Base-by-base conservation (phyloP, 2,113 vertebrate species). In the Xerus inauris region DNA sequence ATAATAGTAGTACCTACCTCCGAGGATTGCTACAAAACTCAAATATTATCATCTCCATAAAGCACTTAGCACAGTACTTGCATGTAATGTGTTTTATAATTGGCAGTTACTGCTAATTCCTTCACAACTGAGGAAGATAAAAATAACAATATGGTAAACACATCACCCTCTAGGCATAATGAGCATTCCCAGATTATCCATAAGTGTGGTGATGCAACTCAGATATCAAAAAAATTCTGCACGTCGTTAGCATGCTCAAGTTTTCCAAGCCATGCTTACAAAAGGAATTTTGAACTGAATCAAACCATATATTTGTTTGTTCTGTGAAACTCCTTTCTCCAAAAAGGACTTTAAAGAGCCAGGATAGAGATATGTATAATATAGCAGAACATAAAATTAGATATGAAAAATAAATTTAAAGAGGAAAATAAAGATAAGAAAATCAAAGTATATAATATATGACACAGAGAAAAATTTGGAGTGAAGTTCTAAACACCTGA, bases 401-500 rank as follows among this genome's bases (percentile, higher is more conserved):
- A 65, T 75, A 42, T 91, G 35, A 86, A 73, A 91, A 87, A 91
- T 91, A 87, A 59, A 62, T 57, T 91, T 87, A 81, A 91, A 64
- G 51, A 22, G 8, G 49, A 82, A 72, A 87, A 79, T 62, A 89
- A 79, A 94, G 22, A 26, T 80, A 83, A 6, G 62, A 75, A 76
- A 95, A 76, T 89, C 20, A 67, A 84, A 71, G n/a, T 64, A 30
- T 40, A 67, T 24, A 67, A 1, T 51, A 45, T 30, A 69, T 47
- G 10, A 67, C 54, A 79, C 40, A 94, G 38, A 51, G 75, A 5
- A 65, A 88, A 93, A 49, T n/a, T 77, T 93, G 69, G 73, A 94
- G 77, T 72, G 7, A 64, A 59, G 54, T 69, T 38, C 64, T 90
- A 85, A 73, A 72, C 47, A 86, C 91, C 49, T 91, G 71, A 67